Base-by-base conservation (phyloP, 2,113 vertebrate species). In the Burhinus oedicnemus region DNA sequence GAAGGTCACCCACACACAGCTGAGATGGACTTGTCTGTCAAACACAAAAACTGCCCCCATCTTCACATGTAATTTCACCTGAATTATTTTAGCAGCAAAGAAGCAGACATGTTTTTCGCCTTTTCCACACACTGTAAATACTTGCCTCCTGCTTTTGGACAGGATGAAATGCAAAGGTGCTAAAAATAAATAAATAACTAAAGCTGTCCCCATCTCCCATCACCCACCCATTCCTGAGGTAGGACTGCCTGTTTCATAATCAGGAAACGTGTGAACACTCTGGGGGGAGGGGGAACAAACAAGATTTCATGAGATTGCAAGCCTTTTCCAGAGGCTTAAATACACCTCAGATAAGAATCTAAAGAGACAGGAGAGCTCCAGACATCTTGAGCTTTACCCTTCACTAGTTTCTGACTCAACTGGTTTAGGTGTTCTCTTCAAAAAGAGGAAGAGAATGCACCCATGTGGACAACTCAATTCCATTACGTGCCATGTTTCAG, bases 361-460 rank as follows among this genome's bases (percentile, higher is more conserved):
- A 61, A 92, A 87, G 58, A 91, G 70, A 94, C 52, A 69, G 32
- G 30, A 95, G 44, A 85, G 54, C 42, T 91, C 70, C 54, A 93
- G 84, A 95, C 81, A 82, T 87, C 87, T 69, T 77, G 54, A 83
- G 92, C n/a, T 93, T 93, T 91, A 94, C 69, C 44, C 70, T 91
- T 94, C 93, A 81, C 64, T 95, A 57, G 38, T 77, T 95, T 83
- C 69, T 96, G 78, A 93, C 68, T 93, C 72, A 87, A 90, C 70
- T 95, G 60, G 68, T 85, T 94, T 62, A 85, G 70, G n/a, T 80
- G 51, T n/a, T 77, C 8, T 66, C 42, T 91, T 93, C 62, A 95
- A 90, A 94, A 84, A 54, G 83, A 85, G 54, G 66, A 94, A 38
- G 70, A 94, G 74, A 96, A 96, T 94, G 91, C 87, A 95, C 54